Evolutionary conservation across 2,797 vertebrate genomes (phyloP), one percentile per base, ranked within the genome.

Genomic region (Clarias laeviceps): DNA sequence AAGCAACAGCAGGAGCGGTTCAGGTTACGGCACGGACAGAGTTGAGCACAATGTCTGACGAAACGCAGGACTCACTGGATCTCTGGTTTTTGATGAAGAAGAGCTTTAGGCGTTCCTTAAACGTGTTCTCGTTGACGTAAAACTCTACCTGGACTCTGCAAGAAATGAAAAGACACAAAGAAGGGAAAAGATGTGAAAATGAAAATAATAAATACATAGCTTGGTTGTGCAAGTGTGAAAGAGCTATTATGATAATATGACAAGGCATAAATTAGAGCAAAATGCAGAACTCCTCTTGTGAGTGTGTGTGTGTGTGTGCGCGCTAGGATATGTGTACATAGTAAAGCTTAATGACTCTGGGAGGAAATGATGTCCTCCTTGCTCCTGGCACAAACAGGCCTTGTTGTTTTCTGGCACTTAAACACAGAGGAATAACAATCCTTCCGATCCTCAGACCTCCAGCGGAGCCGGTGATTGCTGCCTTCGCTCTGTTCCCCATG

Each of bases 21-120:
- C 50, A 57, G 69, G 24, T 61, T 65, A 29, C 27, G 11, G 4
- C 18, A 64, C 14, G 56, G 8, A 14, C 59, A 59, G 14, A 2
- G 20, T 14, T 17, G 54, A 24, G 22, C 20, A 22, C 22, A 40
- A 18, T 40, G 40, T 56, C 34, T 24, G 50, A 64, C 59, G 4
- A n/a, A 11, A 77, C 2, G 69, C 34, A n/a, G n/a, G n/a, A n/a
- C 96, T 96, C 92, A 97, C 96, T 97, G 89, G 96, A 97, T 95
- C 96, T 95, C 95, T 97, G 96, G 95, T 96, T 96, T 95, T 97
- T 97, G 94, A 96, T 97, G 95, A 96, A 96, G 94, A 96, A 96
- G 89, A 97, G 93, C 93, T 97, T 97, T 87, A 96, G 95, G 61
- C 96, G 95, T 91, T 97, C 96, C 92, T 97, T 97, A 92, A 96